Percentiles rank a stretch among this genome's conserved stretches.
phyloP scores from a whole-genome alignment of 2,888 invertebrate species.

The Laothoe populi region DNA sequence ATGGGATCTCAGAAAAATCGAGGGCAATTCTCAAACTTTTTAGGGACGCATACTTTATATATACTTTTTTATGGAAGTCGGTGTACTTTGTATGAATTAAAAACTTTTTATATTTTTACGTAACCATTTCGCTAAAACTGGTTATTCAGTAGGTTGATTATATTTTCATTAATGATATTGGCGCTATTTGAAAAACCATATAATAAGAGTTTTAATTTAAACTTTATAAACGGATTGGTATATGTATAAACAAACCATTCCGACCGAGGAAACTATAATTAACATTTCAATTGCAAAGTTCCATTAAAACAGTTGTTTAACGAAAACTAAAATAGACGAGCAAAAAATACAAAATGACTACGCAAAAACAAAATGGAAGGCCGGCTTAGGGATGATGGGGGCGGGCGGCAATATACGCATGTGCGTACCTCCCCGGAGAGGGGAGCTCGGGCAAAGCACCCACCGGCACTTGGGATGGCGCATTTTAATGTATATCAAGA shows the following conservation, averaged over 20 bases:
- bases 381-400: slow-evolving; percentile 68
- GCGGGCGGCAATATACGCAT: slow-evolving; percentile 71
- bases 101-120: neutral
- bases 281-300: slow-evolving; percentile 31
- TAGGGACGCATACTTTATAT: too few relatives aligned
- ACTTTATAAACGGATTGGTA: neutral
- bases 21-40: too few relatives aligned
- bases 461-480: slow-evolving; percentile 49
- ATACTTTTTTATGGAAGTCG: too few relatives aligned
- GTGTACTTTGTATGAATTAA: too few relatives aligned
- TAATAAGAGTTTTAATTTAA: slow-evolving; percentile 19
- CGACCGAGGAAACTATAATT: slow-evolving; percentile 14
- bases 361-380: slow-evolving; percentile 81
- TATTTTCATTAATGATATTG: slow-evolving; percentile 13
- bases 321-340: slow-evolving; percentile 46
- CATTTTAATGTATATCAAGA: slow-evolving; percentile 55
- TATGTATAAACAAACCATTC: neutral
- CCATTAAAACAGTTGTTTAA: slow-evolving; percentile 43
- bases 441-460: slow-evolving; percentile 35
- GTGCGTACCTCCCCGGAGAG: slow-evolving; percentile 63
- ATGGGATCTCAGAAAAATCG: too few relatives aligned
- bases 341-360: slow-evolving; percentile 41
- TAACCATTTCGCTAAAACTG: neutral
- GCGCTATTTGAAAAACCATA: slow-evolving; percentile 27
- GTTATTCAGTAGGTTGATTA: slow-evolving; percentile 7